These are phyloP conservation scores for Acheta domesticus DNA, from an alignment of 2,888 invertebrate species.

Conservation along the genomic window DNA sequence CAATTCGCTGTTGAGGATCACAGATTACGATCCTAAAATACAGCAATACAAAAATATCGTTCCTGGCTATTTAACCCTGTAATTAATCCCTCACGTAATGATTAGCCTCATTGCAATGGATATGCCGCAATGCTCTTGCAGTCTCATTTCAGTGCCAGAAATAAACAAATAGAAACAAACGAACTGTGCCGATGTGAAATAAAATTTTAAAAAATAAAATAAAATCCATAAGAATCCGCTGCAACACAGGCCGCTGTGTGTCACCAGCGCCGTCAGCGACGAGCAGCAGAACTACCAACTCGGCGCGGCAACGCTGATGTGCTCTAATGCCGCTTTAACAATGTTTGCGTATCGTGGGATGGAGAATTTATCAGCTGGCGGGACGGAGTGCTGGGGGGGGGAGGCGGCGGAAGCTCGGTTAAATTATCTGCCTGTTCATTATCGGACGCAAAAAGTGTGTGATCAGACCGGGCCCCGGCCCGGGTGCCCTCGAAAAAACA, in stretches of 20 bases:
- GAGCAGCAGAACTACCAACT: background rate
- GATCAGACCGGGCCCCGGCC: background rate
- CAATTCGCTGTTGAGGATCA: no score
- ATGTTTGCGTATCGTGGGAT: background rate
- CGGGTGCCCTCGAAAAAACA: background rate
- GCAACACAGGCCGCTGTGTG: background rate
- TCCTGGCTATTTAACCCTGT: background rate
- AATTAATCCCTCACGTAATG: background rate
- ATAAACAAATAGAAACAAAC: background rate
- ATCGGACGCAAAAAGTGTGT: background rate
- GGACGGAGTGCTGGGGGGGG: background rate
- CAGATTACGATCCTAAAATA: no score
- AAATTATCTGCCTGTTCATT: constrained; percentile 1
- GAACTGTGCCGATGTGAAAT: no score
- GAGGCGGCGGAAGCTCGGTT: background rate
- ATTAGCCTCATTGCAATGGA: background rate
- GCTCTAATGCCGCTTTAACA: constrained; percentile 18
- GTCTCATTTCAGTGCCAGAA: background rate
- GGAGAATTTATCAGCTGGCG: constrained; percentile 1
- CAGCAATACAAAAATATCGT: no score
- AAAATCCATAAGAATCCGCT: background rate
- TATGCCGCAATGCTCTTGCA: background rate
- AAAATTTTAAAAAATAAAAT: background rate
- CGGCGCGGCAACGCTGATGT: background rate
- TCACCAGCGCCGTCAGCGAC: background rate